phyloP scores from a whole-genome alignment of 2,797 vertebrate species.

The Petrocephalus sullivani region DNA sequence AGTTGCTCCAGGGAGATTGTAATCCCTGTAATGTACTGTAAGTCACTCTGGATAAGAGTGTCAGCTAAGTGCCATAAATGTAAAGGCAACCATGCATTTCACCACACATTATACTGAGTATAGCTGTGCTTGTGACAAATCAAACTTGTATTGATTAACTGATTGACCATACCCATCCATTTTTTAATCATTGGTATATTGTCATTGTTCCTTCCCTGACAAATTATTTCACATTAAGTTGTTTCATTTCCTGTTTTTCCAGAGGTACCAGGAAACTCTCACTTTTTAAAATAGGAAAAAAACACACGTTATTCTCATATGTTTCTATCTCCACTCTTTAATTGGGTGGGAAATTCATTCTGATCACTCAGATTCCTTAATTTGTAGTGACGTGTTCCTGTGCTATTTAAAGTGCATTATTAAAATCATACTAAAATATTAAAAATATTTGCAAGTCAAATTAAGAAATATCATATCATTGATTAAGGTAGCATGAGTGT shows the following conservation, averaged over 20 bases:
- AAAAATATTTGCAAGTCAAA: not conserved
- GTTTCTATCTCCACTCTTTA: not conserved
- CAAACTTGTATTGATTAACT: not conserved
- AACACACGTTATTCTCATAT: not conserved
- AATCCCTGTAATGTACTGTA: too few relatives aligned
- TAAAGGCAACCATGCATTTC: not conserved
- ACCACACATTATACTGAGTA: not conserved
- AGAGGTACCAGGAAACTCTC: not conserved
- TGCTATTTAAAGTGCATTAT: not conserved
- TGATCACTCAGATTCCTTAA: not conserved
- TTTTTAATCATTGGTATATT: slow-evolving; percentile 50
- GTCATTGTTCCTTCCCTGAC: slow-evolving; percentile 35
- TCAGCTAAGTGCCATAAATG: too few relatives aligned
- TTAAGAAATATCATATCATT: not conserved
- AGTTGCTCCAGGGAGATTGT: too few relatives aligned
- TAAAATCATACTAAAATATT: not conserved
- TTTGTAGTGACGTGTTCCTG: not conserved
- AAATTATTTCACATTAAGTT: not conserved
- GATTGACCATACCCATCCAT: slow-evolving; percentile 33
- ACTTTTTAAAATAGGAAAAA: not conserved
- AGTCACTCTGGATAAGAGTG: too few relatives aligned
- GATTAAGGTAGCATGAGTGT: not conserved
- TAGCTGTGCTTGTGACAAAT: not conserved
- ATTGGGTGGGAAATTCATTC: not conserved
- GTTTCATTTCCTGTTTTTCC: not conserved